phyloP scores from a whole-genome alignment of 1,140 invertebrate species.

The Drosophila sturtevanti region DNA sequence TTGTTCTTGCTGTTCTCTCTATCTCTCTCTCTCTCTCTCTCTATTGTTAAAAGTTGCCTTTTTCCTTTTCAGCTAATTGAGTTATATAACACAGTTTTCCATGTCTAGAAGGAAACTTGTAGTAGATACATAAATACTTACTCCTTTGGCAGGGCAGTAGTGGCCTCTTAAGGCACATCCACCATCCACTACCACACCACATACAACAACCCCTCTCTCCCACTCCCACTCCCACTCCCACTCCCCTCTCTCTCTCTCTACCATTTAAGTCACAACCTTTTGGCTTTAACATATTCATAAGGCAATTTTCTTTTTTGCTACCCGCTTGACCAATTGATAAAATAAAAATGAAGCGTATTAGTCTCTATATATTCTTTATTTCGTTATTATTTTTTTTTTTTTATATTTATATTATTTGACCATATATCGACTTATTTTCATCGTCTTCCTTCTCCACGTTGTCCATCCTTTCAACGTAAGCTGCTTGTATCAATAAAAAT shows the following conservation, averaged over 20 bases:
- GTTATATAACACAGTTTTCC: slow-evolving; percentile 53
- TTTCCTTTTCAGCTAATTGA: slow-evolving; percentile 70
- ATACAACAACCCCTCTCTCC: slow-evolving; percentile 3
- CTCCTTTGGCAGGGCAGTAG: slow-evolving; percentile 9
- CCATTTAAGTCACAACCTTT: slow-evolving; percentile 31
- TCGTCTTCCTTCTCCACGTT: background rate
- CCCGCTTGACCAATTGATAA: slow-evolving; percentile 67
- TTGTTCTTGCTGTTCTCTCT: slow-evolving; percentile 16
- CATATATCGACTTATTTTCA: slow-evolving; percentile 45
- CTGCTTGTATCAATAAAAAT: slow-evolving; percentile 82
- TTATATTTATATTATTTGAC: slow-evolving; percentile 52
- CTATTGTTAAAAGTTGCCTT: slow-evolving; percentile 20
- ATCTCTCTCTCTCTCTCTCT: too few relatives aligned
- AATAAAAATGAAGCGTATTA: slow-evolving; percentile 60
- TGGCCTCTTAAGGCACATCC: too few relatives aligned
- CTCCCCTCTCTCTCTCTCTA: background rate
- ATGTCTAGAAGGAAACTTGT: slow-evolving; percentile 8
- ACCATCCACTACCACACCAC: too few relatives aligned
- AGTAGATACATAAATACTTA: background rate
- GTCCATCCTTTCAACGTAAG: slow-evolving; percentile 76
- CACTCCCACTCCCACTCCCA: background rate
- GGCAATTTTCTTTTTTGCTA: slow-evolving; percentile 41
- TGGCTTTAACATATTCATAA: slow-evolving; percentile 71
- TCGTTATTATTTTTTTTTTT: slow-evolving; percentile 36
- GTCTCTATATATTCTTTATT: slow-evolving; percentile 71